phyloP scores from a whole-genome alignment of 2,797 vertebrate genomes.

The Bradypodion ventrale region DNA sequence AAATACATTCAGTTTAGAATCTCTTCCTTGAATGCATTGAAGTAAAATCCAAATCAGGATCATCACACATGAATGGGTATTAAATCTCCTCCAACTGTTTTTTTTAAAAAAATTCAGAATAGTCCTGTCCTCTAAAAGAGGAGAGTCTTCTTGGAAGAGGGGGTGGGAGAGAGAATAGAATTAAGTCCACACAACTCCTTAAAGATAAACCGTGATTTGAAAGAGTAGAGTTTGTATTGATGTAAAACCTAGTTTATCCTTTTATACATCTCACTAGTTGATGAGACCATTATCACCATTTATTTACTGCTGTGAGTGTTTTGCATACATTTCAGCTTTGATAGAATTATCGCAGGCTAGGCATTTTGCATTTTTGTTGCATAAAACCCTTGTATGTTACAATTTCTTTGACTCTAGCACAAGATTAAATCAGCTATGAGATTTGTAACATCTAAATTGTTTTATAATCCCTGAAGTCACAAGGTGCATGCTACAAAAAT shows the following conservation, averaged over 20 bases:
- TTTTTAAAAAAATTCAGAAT: neutral
- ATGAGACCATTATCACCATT: neutral
- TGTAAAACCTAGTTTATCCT: neutral
- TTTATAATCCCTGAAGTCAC: neutral
- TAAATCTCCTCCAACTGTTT: neutral
- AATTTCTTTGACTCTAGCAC: neutral
- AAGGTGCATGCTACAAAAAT: too few species aligned
- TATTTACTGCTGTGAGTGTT: neutral
- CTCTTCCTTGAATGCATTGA: neutral
- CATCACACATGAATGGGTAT: neutral
- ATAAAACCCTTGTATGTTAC: neutral
- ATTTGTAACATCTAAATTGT: neutral
- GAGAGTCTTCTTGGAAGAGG: neutral
- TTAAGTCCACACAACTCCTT: too few species aligned
- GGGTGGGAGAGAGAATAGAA: too few species aligned
- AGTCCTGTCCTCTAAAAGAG: neutral
- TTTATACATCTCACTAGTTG: neutral
- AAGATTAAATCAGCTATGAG: neutral
- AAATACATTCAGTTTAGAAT: too few species aligned
- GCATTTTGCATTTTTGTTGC: neutral
- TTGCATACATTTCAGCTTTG: neutral
- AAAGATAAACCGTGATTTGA: neutral
- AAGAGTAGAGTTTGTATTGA: neutral
- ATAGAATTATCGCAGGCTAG: neutral
- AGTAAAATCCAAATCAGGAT: neutral